Conservation (phyloP, 2,888 invertebrate genomes). For the Monochamus alternatus region DNA sequence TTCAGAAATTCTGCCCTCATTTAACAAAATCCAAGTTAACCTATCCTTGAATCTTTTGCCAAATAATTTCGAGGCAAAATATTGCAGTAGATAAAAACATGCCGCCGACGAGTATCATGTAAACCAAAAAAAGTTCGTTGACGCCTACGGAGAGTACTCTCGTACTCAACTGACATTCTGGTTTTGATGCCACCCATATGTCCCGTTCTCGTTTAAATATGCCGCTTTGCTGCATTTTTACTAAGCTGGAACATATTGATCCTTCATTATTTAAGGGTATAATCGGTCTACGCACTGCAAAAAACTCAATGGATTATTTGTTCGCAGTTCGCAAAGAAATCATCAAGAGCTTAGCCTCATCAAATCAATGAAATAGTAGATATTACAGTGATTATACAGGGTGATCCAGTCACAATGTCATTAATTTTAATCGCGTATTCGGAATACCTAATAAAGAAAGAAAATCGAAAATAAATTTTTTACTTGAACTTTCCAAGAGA, state of each 20-base stretch:
- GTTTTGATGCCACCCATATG: slow-evolving; percentile 60
- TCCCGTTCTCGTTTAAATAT: slow-evolving; percentile 54
- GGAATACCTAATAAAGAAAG: too few relatives aligned
- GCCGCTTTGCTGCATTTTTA: slow-evolving; percentile 56
- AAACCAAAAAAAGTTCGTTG: slow-evolving; percentile 61
- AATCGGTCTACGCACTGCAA: too few relatives aligned
- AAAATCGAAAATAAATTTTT: too few relatives aligned
- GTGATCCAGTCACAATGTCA: too few relatives aligned
- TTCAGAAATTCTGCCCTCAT: neutral
- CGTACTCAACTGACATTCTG: slow-evolving; percentile 59
- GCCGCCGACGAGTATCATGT: slow-evolving; percentile 58
- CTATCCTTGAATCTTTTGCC: slow-evolving; percentile 29
- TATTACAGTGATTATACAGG: too few relatives aligned
- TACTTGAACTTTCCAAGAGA: too few relatives aligned
- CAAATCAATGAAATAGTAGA: too few relatives aligned
- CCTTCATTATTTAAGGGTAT: neutral
- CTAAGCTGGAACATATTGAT: slow-evolving; percentile 56
- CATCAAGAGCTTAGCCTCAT: too few relatives aligned
- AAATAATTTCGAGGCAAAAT: slow-evolving; percentile 54
- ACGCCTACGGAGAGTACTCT: slow-evolving; percentile 58
- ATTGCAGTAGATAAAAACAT: slow-evolving; percentile 51
- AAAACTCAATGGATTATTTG: too few relatives aligned
- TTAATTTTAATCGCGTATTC: too few relatives aligned
- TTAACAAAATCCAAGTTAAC: slow-evolving; percentile 14
- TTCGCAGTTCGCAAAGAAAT: too few relatives aligned